phyloP scores from a whole-genome alignment of 2,888 invertebrate species.

The Brassicogethes aeneus region DNA sequence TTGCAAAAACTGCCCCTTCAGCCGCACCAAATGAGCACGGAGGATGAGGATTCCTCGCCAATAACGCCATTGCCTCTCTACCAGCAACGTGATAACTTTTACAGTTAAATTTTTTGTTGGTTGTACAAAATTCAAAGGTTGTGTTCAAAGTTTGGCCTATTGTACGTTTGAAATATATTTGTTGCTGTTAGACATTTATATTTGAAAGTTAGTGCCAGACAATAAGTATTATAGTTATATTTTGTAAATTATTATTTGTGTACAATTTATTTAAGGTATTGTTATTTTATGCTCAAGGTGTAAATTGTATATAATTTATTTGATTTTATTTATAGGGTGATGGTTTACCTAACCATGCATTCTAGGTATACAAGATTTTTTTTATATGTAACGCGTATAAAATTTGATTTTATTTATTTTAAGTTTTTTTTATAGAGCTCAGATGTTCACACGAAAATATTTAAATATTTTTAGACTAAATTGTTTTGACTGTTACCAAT shows the following conservation, averaged over 20 bases:
- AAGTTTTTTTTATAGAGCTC: background rate
- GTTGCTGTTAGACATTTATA: slow-evolving; percentile 16
- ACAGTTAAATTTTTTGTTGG: slow-evolving; percentile 21
- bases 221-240: slow-evolving; percentile 23
- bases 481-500: background rate
- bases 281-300: slow-evolving; percentile 4
- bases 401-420: background rate
- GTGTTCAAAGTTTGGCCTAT: slow-evolving; percentile 30
- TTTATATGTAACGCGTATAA: background rate
- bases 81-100: slow-evolving; percentile 81
- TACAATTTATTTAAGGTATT: slow-evolving; percentile 1
- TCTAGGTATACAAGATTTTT: background rate
- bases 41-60: slow-evolving; percentile 67
- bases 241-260: slow-evolving; percentile 2
- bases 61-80: slow-evolving; percentile 72
- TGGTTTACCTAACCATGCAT: background rate
- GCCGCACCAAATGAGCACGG: slow-evolving; percentile 44
- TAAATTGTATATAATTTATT: background rate
- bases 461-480: background rate
- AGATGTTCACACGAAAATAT: background rate
- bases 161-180: slow-evolving; percentile 21
- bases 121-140: slow-evolving; percentile 33
- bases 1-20: slow-evolving; percentile 61
- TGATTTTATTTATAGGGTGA: background rate
- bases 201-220: slow-evolving; percentile 34